Base-by-base conservation (phyloP, 2,113 vertebrate genomes). In the Takifugu bimaculatus region DNA sequence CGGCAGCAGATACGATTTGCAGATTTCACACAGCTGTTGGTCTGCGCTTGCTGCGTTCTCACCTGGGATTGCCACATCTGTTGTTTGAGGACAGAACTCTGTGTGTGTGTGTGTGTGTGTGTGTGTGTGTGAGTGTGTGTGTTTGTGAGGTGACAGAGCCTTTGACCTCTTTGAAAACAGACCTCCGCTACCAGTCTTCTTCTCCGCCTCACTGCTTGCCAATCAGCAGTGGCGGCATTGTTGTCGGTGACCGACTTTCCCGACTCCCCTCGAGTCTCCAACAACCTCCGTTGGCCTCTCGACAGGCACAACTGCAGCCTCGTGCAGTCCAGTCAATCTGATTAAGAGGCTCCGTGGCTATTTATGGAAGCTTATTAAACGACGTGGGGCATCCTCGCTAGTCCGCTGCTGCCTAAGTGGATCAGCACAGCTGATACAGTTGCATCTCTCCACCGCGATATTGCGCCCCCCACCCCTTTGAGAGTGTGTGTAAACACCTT, bases 261-360 rank as follows among this genome's bases (percentile, higher is more conserved):
- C n/a, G 14, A 51, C 49, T 63, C 52, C 47, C 13, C 44, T 45
- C 4, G 44, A 6, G 0, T 42, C 39, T 44, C 54, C 13, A 4
- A 10, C 7, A 29, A 28, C 42, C 14, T 54, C 26, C n/a, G 9
- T 5, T 13, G 35, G 35, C 45, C 45, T 48, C 4, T 48, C 45
- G 11, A 7, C 5, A 45, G 5, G 29, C 44, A 14, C 44, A 45
- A 45, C 51, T 48, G 56, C 29, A 32, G 29, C 29, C 29, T 32
- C 29, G 29, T 6, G 7, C 29, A 39, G 35, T 11, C 35, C 11
- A 10, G 7, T 39, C 53, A 58, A 58, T 70, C 28, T 5, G 81
- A 82, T 87, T 82, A 85, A 68, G 13, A 4, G 27, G 60, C 72
- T 79, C 66, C 1, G 63, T 83, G 70, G 81, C 83, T 86, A 88